Evolutionary conservation across 2,888 invertebrate genomes (phyloP).

Genomic region (Lagria hirta): DNA sequence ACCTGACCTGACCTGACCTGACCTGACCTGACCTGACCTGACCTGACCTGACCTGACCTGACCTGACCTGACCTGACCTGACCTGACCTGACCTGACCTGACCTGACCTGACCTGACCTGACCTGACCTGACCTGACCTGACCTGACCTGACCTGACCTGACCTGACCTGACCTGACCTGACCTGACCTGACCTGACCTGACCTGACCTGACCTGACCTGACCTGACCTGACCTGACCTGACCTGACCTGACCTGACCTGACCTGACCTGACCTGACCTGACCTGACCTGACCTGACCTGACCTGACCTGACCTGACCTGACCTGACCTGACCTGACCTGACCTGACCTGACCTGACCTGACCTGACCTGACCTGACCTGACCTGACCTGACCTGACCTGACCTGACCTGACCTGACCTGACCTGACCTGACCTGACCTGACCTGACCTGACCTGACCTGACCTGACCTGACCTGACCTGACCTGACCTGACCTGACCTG

Average conservation of each 20-base stretch:
- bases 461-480: conserved; percentile 19
- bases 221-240: conserved; percentile 19
- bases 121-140: conserved; percentile 19
- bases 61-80: conserved; percentile 19
- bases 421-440: conserved; percentile 19
- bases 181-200: conserved; percentile 19
- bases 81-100: conserved; percentile 19
- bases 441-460: conserved; percentile 19
- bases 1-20: too few species aligned
- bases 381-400: conserved; percentile 19
- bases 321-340: conserved; percentile 19
- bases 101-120: conserved; percentile 19
- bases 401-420: conserved; percentile 19
- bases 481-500: conserved; percentile 19
- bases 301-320: conserved; percentile 19
- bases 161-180: conserved; percentile 19
- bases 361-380: conserved; percentile 19
- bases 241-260: conserved; percentile 19
- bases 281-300: conserved; percentile 19
- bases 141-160: conserved; percentile 19
- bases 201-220: conserved; percentile 19
- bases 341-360: conserved; percentile 19
- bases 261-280: conserved; percentile 19
- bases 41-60: conserved; percentile 19
- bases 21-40: conserved; percentile 19